A percentile compares a stretch with the other conserved stretches of the same genome.
Conservation (phyloP, 2,113 vertebrate genomes). For the Tamias sibiricus region DNA sequence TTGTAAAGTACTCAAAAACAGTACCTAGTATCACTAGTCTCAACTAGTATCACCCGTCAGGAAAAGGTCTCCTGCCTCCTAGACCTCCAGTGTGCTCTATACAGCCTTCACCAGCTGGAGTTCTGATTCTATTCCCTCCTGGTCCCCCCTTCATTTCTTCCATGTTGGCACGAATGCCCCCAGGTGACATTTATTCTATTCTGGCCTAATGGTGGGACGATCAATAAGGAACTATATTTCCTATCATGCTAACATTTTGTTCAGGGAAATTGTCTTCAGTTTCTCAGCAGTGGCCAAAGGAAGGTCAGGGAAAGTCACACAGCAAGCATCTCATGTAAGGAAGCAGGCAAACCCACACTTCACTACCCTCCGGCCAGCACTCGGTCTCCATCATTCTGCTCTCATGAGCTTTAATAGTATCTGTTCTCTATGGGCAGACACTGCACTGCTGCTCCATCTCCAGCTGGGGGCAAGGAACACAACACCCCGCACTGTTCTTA, state of each 20-base stretch:
- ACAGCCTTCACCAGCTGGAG: neutral
- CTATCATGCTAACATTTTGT: neutral
- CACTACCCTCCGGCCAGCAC: neutral
- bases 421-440: neutral
- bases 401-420: neutral
- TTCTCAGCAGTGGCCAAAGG: neutral
- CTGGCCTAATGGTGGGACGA: neutral
- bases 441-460: neutral
- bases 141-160: accelerated
- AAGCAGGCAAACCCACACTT: neutral
- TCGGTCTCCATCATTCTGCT: constrained; percentile 25
- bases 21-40: neutral
- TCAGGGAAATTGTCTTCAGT: neutral
- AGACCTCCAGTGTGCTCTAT: neutral
- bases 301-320: neutral
- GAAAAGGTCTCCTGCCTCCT: neutral
- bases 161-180: neutral
- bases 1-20: neutral
- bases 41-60: neutral
- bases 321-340: neutral
- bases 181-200: neutral
- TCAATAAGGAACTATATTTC: neutral
- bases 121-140: neutral
- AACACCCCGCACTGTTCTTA: neutral
- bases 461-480: neutral